These are phyloP conservation scores for Etheostoma perlongum DNA, from an alignment of 2,797 vertebrate species.

Conservation along the genomic window DNA sequence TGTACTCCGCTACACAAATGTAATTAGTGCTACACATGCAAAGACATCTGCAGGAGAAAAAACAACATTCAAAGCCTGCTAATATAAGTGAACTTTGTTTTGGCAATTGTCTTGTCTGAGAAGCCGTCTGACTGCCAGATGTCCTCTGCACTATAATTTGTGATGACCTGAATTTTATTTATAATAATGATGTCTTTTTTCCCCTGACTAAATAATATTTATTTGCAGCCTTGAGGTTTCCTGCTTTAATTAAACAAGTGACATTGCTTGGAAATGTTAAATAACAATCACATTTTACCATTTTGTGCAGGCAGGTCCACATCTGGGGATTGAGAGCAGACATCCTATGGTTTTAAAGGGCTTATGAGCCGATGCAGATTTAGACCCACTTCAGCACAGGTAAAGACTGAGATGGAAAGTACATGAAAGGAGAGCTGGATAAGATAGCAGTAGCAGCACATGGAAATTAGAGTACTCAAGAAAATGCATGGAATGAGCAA, in stretches of 20 bases:
- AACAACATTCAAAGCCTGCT: background rate
- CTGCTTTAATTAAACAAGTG: conserved; percentile 42
- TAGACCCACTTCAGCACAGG: conserved; percentile 33
- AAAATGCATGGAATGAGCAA: conserved; percentile 44
- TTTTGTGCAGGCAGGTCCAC: conserved; percentile 13
- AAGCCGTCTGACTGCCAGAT: conserved; percentile 27
- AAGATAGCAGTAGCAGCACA: conserved; percentile 33
- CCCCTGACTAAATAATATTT: conserved; percentile 49
- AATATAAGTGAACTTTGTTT: conserved; percentile 18
- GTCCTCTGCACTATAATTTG: conserved; percentile 38
- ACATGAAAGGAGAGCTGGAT: conserved; percentile 44
- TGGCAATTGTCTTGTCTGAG: conserved; percentile 23
- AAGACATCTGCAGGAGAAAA: background rate
- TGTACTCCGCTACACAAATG: background rate
- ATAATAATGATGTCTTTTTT: conserved; percentile 23
- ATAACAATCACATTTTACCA: conserved; percentile 44
- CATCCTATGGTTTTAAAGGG: conserved; percentile 28
- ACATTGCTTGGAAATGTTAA: conserved; percentile 56
- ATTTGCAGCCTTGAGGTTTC: conserved; percentile 54
- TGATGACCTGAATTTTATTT: conserved; percentile 46
- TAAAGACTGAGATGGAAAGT: conserved; percentile 43
- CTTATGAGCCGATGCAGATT: conserved; percentile 45
- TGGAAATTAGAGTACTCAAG: conserved; percentile 27
- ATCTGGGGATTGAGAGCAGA: conserved; percentile 31
- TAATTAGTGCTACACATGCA: background rate